phyloP scores from a whole-genome alignment of 2,888 invertebrate species.

The Blomia tropicalis region DNA sequence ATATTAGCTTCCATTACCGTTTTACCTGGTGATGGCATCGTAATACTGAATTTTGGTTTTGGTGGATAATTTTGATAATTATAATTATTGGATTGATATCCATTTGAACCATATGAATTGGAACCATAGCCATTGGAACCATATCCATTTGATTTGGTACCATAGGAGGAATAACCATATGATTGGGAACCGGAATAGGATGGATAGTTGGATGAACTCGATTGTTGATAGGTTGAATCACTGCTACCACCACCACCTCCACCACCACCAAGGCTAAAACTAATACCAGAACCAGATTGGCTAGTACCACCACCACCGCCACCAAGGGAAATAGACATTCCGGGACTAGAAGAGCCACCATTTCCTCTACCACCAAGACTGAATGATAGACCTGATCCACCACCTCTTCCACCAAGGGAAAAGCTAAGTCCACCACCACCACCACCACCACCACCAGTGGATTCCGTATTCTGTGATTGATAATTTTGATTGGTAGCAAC shows the following conservation, averaged over 20 bases:
- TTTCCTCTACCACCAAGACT: background rate
- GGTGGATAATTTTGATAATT: constrained; percentile 5
- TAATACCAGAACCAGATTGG: background rate
- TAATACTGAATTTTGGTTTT: constrained; percentile 18
- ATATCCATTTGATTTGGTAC: background rate
- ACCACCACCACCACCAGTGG: background rate
- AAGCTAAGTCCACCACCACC: constrained; percentile 5
- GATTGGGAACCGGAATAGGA: background rate
- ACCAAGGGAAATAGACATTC: background rate
- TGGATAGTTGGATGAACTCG: background rate
- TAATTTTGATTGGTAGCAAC: background rate
- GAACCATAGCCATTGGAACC: constrained; percentile 13
- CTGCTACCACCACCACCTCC: background rate
- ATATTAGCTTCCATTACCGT: constrained; percentile 22
- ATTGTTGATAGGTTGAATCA: background rate
- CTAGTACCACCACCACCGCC: background rate
- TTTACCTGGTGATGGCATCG: constrained; percentile 24
- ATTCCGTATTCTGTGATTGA: background rate
- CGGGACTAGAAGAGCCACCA: background rate
- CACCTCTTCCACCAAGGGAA: constrained; percentile 2
- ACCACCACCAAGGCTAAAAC: constrained; percentile 7
- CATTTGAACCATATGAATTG: background rate
- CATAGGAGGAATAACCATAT: constrained; percentile 6
- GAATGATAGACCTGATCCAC: constrained; percentile 6
- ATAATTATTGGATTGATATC: background rate